These are phyloP conservation scores for Troilus luridus DNA, from an alignment of 2,888 invertebrate genomes.

Conservation along the genomic window DNA sequence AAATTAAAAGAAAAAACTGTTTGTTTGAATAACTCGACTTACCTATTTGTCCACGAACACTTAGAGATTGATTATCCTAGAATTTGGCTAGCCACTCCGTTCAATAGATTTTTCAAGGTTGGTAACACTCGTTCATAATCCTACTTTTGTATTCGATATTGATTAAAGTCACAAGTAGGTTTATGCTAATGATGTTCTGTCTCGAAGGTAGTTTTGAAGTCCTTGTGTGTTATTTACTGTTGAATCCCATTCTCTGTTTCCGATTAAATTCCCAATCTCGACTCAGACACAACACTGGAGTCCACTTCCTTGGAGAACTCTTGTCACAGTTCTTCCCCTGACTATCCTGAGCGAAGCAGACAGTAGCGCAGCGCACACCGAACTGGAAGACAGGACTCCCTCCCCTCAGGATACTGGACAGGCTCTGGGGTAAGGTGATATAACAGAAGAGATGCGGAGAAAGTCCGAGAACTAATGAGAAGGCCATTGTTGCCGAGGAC, in stretches of 20 bases:
- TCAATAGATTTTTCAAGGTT: not conserved
- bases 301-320: not conserved
- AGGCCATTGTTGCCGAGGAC: constrained; percentile 51
- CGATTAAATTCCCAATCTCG: not conserved
- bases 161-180: not conserved
- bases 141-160: not conserved
- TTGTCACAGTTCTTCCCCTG: not conserved
- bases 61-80: not conserved
- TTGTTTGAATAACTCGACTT: not conserved
- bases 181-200: not conserved
- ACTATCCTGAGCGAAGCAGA: not conserved
- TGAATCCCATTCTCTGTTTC: not conserved
- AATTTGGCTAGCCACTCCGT: not conserved
- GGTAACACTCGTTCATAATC: not conserved
- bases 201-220: not conserved
- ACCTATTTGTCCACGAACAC: not conserved
- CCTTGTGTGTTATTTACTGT: not conserved
- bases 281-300: not conserved
- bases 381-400: not conserved
- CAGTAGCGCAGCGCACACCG: not conserved
- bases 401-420: not conserved
- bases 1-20: too few species aligned
- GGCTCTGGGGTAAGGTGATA: not conserved
- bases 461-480: constrained; percentile 42
- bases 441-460: constrained; percentile 34